Percentiles rank a stretch among this genome's conserved stretches.
These are phyloP conservation scores for Zosterops hypoxanthus DNA, from an alignment of 2,113 vertebrate genomes.

Conservation along the genomic window DNA sequence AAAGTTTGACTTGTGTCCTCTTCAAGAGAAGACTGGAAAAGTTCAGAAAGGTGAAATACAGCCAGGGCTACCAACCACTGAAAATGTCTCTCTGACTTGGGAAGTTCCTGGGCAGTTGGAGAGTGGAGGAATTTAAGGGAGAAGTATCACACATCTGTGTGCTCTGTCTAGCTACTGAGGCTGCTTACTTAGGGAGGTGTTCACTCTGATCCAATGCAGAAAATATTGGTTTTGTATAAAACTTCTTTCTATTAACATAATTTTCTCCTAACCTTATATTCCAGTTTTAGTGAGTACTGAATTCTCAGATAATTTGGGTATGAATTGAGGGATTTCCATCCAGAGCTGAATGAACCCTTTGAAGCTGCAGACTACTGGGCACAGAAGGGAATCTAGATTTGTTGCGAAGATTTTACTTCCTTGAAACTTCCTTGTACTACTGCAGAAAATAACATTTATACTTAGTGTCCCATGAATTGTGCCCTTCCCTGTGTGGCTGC, in stretches of 20 bases:
- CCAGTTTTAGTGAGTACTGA: neutral
- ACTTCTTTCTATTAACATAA: neutral
- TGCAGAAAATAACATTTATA: neutral
- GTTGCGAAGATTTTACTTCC: neutral
- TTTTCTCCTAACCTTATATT: neutral
- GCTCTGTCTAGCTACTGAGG: neutral
- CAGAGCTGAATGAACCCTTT: neutral
- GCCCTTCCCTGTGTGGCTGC: neutral
- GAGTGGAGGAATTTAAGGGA: neutral
- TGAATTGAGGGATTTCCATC: neutral
- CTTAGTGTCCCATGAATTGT: neutral
- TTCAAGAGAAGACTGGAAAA: neutral
- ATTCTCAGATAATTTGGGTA: neutral
- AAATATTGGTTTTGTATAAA: neutral
- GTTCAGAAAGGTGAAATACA: neutral
- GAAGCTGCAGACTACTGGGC: neutral
- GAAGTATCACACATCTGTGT: neutral
- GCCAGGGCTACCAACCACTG: neutral
- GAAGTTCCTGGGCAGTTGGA: neutral
- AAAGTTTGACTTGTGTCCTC: neutral
- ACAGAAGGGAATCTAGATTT: neutral
- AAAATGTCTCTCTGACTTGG: fast-evolving
- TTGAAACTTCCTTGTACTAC: neutral
- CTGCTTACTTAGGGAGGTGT: neutral
- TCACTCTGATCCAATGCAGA: neutral